Base-by-base conservation (phyloP, 2,797 vertebrate species). In the Karalla daura region DNA sequence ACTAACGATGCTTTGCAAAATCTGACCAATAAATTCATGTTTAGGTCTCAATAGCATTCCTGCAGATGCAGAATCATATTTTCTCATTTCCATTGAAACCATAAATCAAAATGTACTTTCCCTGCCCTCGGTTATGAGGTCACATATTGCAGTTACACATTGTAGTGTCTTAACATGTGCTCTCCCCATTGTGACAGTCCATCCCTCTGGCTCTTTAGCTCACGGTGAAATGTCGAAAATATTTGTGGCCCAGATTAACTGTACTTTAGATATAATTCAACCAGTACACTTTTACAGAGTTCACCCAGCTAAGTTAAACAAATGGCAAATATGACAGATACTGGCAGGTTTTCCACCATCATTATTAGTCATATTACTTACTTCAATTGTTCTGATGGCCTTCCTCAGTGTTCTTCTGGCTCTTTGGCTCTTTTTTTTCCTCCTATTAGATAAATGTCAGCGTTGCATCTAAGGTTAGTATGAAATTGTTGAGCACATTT, bases 1-100 rank as follows among this genome's bases (percentile, higher is more conserved):
- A 75, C 74, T 46, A 18, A 21, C 76, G 74, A 81, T 3, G 33
- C 68, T 65, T 17, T 23, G 55, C 24, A 2, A 56, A 27, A 46
- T 21, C 28, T 12, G 18, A 47, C 21, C 32, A 2, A n/a, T 37
- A 17, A 45, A 35, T 64, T 41, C 21, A 35, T 14, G 20, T 18
- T 27, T 13, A 10, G 17, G 61, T 63, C 35, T 59, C 12, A 58
- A 17, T 28, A 35, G 24, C 25, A 18, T 52, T 74, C 18, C 61
- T 21, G 33, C 15, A 37, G 4, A 54, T 20, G 17, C 32, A 37
- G 6, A 51, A 23, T 21, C 2, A 49, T 41, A 40, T 32, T 40
- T 13, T 32, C 10, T 32, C 36, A 36, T 7, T n/a, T 18, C 12
- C 28, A 49, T 35, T 66, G 39, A 17, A 35, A 24, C n/a, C 21